Conservation (phyloP, 2,888 invertebrate genomes). For the Cordilura impudica region DNA sequence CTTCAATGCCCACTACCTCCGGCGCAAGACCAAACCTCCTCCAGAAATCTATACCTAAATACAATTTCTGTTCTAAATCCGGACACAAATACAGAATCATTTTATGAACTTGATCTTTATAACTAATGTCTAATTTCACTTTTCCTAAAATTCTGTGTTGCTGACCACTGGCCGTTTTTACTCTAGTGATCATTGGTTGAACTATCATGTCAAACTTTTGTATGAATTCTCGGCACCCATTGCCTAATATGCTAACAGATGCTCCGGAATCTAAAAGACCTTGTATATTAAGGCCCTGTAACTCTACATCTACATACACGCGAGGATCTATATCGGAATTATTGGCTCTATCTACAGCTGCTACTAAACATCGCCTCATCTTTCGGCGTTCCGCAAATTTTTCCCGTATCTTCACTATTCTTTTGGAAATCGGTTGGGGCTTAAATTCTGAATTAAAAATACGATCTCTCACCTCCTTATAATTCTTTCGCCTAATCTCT, state of each 20-base stretch:
- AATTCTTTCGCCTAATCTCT: neutral
- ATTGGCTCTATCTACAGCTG: too few species aligned
- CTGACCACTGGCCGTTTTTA: constrained; percentile 24
- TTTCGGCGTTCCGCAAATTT: neutral
- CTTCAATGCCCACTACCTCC: too few species aligned
- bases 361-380: neutral
- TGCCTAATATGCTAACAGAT: constrained; percentile 12
- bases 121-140: neutral
- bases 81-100: constrained; percentile 26
- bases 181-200: neutral
- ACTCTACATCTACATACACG: neutral
- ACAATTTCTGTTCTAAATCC: constrained; percentile 11
- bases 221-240: constrained; percentile 12
- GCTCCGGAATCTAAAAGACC: constrained; percentile 25
- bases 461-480: neutral
- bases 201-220: neutral
- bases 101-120: neutral
- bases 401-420: neutral
- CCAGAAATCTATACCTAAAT: constrained; percentile 10
- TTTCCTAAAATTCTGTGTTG: constrained; percentile 18
- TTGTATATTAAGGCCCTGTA: neutral
- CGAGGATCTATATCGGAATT: neutral
- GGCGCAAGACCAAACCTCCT: neutral
- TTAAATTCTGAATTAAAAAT: neutral
- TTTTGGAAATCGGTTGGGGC: neutral